Evolutionary conservation across 2,113 vertebrate genomes (phyloP), one percentile per base, ranked within the genome.

Genomic region (Junco hyemalis): DNA sequence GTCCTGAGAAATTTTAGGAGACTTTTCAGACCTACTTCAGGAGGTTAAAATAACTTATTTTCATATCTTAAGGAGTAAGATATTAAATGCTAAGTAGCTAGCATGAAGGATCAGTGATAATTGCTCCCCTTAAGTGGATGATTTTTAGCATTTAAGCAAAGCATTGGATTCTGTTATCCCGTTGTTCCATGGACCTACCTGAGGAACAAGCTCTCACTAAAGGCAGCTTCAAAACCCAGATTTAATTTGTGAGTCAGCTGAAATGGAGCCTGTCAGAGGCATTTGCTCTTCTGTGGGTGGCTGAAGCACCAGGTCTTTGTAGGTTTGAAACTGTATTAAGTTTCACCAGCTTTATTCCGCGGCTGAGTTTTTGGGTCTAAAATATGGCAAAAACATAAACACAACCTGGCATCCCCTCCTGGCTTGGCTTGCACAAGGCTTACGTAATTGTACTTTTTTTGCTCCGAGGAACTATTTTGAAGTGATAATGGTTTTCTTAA

Each of bases 401-500:
- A 78, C 50, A 90, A 4, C 79, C 48, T 78, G 66, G 63, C 2
- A 2, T 40, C 65, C 68, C 70, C 53, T 81, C 50, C 4, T 53
- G 40, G 53, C 65, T 95, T 81, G 88, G 79, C 89, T 96, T 61
- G 88, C 84, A 82, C 61, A 59, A 20, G 40, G 38, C 83, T 94
- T 40, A 88, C 21, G 9, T 95, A 86, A 96, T 88, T 68, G 40
- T 40, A 22, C 53, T 88, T 80, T 64, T 72, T 78, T 88, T 95
- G 92, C 94, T 95, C 1, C 40, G 60, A 80, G 92, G 80, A 66
- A 85, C 45, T 95, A 94, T 93, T 93, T 96, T 93, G 91, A 95
- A 88, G 85, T 89, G 87, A 95, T 96, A 95, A 94, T 96, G 60
- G 79, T 94, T 94, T 91, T 96, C 90, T 90, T 69, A 25, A 91